Evolutionary conservation across 1,140 invertebrate species (phyloP), one percentile per base, ranked within the genome.

Genomic region (Latrodectus geometricus): DNA sequence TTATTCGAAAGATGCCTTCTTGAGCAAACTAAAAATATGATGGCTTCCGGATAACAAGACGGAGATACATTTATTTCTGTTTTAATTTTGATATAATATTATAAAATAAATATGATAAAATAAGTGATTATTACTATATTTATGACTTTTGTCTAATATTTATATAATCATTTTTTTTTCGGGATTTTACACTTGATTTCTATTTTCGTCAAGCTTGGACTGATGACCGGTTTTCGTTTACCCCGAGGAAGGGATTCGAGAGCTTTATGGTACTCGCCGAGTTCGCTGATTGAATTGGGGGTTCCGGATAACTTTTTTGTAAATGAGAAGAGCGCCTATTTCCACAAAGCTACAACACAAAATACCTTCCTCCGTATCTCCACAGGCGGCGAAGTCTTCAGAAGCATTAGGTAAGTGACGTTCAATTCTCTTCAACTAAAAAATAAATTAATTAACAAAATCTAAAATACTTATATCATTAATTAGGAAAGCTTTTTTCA

Each of bases 121-220:
- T 35, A 35, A 35, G 35, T 35, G n/a, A 35, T 35, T 35, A 35
- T 35, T 35, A 35, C 35, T 1, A 5, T 35, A 35, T 35, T 35
- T 3, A 35, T 35, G 35, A 35, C 35, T 35, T 35, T 35, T 35
- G 2, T 35, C 35, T 35, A 35, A 35, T 35, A 35, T 35, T 35
- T 35, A 35, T 35, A 35, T 35, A 3, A 35, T 35, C 1, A 14
- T 61, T 88, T 89, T 77, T n/a, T n/a, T 90, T 88, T 74, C 88
- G 93, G 93, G 93, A 94, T 89, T 94, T 93, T 90, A 93, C 93
- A 21, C 89, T 93, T 88, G 93, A 93, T 89, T 91, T 93, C 89
- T 94, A 93, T 90, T 92, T 93, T 89, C 91, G 93, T 48, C 93
- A 93, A 90, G 91, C 90, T 88, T 93, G 93, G 93, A 90, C 90